These are phyloP conservation scores for rat (Rattus norvegicus) DNA, from an alignment of 2,113 vertebrate species.

Conservation along the genomic window GRCr8 NC_086019.1:224648001-224648500, in stretches of 20 bases:
- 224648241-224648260: neutral
- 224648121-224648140: neutral
- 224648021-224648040: neutral
- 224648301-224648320: neutral
- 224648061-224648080: neutral
- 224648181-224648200: neutral
- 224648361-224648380: conserved; percentile 56
- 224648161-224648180: neutral
- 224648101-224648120: neutral
- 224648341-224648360: conserved; percentile 53
- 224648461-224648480: conserved; percentile 90
- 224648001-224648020: neutral
- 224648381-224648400: conserved; percentile 73
- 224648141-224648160: neutral
- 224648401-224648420: conserved; percentile 75
- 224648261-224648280: neutral
- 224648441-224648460: conserved; percentile 71
- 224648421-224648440: conserved; percentile 79
- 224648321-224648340: neutral
- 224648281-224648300: neutral
- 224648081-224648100: neutral
- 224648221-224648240: neutral
- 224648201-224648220: neutral
- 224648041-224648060: neutral
- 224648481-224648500: conserved; percentile 81